These are phyloP conservation scores for Beroe forskalii DNA, from an alignment of 37 sponge, comb jelly and placozoan genomes.

Conservation along the genomic window DNA sequence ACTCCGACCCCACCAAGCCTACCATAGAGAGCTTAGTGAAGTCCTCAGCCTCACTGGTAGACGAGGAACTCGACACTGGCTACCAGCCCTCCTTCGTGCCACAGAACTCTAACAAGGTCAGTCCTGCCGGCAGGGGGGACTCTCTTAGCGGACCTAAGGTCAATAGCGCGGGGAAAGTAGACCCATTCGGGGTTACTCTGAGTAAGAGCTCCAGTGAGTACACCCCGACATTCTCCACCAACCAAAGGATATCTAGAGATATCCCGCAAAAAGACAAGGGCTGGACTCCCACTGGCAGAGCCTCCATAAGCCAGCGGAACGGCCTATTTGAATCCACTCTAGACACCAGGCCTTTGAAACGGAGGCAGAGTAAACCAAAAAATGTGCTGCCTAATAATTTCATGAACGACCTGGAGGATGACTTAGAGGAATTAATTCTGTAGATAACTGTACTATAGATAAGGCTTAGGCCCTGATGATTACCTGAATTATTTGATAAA, in stretches of 20 bases:
- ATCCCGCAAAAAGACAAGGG: constrained; percentile 2
- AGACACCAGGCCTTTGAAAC: not conserved
- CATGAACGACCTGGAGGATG: not conserved
- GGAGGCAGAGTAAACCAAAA: constrained; percentile 41
- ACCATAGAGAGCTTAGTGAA: not conserved
- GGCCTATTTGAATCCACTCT: constrained; percentile 27
- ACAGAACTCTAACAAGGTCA: not conserved
- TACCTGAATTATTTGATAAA: too few species aligned
- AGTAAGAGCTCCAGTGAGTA: constrained; percentile 10
- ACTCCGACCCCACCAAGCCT: not conserved
- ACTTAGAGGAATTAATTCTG: constrained; percentile 29
- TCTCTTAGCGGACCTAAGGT: not conserved
- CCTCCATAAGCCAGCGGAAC: constrained; percentile 51
- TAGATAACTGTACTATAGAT: too few species aligned
- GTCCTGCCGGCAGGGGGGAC: not conserved
- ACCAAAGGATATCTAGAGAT: constrained; percentile 57
- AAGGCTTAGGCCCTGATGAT: too few species aligned
- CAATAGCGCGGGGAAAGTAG: not conserved
- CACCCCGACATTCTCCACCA: constrained; percentile 45
- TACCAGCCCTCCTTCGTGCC: constrained; percentile 48
- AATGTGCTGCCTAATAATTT: not conserved
- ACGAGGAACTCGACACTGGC: not conserved
- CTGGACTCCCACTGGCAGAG: constrained; percentile 43
- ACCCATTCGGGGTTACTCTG: constrained; percentile 37
- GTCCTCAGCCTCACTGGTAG: not conserved